Base-by-base conservation (phyloP, 1,140 invertebrate genomes). In the Colletes gigas region DNA sequence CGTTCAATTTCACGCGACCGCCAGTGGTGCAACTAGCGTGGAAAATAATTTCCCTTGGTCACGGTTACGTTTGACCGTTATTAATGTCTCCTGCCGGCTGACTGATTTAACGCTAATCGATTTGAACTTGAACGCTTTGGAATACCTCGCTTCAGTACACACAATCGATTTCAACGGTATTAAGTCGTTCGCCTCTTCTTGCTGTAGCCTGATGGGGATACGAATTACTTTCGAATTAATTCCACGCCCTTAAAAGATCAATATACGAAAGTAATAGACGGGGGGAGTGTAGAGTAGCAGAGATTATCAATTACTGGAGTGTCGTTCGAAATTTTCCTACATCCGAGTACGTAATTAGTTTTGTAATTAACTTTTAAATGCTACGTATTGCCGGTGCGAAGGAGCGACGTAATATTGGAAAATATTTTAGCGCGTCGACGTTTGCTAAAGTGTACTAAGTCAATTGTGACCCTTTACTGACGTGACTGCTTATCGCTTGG, bases 141-240 rank as follows among this genome's bases (percentile, higher is more conserved):
- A 65, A 75, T 65, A 65, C 17, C 50, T 55, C 60, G 72, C 19
- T 17, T 65, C 60, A 30, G 21, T 75, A 65, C 60, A 44, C 30
- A 54, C 60, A 75, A 75, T 75, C 47, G 30, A n/a, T 59, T 59
- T 41, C 17, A 12, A 15, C 50, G 21, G 6, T 39, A 12, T 21
- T 41, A 65, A 52, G 59, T 55, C 70, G 17, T 62, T 30, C 62
- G 12, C 17, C 47, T 17, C 44, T 41, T 54, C 72, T 65, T 44
- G 60, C 63, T 65, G 30, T 15, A 65, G 21, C 21, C 63, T 15
- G 72, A 55, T 65, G 10, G 72, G 72, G 19, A 59, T 15, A 47
- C n/a, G 47, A 30, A 75, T 75, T 75, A 75, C 59, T 55, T 65
- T 75, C n/a, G 47, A 75, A 75, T 75, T 65, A 75, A 55, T 75